phyloP scores from a whole-genome alignment of 2,888 invertebrate genomes.

The Zootermopsis nevadensis region DNA sequence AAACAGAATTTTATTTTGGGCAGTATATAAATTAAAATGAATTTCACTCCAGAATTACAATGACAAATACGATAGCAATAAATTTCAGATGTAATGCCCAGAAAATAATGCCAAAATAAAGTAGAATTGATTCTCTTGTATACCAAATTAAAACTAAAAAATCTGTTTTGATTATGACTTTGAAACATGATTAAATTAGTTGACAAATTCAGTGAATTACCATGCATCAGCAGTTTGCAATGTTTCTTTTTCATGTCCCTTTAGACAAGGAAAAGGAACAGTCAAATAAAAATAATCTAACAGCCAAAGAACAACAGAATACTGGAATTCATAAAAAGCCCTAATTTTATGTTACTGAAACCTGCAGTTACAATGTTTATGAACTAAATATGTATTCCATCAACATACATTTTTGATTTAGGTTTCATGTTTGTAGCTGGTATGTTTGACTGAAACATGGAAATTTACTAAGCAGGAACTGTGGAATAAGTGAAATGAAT shows the following conservation, averaged over 20 bases:
- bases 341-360: neutral
- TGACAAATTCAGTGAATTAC: conserved; percentile 38
- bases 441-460: conserved; percentile 32
- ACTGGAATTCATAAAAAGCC: neutral
- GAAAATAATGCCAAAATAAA: conserved; percentile 36
- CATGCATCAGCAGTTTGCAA: conserved; percentile 36
- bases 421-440: neutral
- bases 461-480: neutral
- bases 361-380: neutral
- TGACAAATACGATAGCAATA: neutral
- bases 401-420: no score
- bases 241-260: conserved; percentile 30
- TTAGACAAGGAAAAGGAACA: conserved; percentile 24
- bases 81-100: conserved; percentile 35
- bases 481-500: conserved; percentile 41
- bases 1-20: neutral
- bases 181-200: conserved; percentile 13
- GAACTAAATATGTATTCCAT: neutral
- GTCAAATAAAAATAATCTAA: conserved; percentile 21
- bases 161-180: conserved; percentile 24
- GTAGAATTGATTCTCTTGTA: neutral
- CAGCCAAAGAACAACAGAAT: neutral
- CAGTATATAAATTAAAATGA: neutral
- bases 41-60: neutral
- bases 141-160: neutral